phyloP scores from a whole-genome alignment of 2,888 invertebrate species.

The Ochropleura leucogaster region DNA sequence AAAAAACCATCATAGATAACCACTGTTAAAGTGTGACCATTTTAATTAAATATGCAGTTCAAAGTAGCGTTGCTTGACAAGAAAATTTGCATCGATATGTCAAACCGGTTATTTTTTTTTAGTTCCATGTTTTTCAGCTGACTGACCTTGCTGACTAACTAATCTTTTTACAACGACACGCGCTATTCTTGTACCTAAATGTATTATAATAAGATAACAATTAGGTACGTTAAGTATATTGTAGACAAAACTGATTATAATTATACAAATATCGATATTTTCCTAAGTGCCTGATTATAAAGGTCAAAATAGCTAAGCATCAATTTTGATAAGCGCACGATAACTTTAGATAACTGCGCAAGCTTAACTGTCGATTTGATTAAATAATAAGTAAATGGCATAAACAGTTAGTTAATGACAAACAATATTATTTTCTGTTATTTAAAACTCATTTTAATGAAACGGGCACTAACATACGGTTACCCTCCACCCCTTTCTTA shows the following conservation, averaged over 20 bases:
- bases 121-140: background rate
- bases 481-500: no score
- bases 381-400: constrained; percentile 16
- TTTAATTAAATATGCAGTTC: no score
- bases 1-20: background rate
- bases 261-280: constrained; percentile 15
- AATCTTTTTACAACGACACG: constrained; percentile 3
- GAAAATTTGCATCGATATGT: no score
- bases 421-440: background rate
- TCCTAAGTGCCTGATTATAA: constrained; percentile 6
- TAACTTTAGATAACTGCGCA: constrained; percentile 25
- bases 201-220: constrained; percentile 18
- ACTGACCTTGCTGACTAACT: constrained; percentile 3
- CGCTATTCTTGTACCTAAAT: constrained; percentile 14
- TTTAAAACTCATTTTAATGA: no score
- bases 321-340: constrained; percentile 21
- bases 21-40: no score
- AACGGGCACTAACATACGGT: no score
- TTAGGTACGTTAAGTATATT: background rate
- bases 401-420: background rate
- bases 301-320: constrained; percentile 35
- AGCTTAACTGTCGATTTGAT: constrained; percentile 10
- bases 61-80: no score
- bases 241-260: constrained; percentile 23
- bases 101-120: no score